Evolutionary conservation across 2,797 vertebrate species (phyloP).

Genomic region (Amblyraja radiata): DNA sequence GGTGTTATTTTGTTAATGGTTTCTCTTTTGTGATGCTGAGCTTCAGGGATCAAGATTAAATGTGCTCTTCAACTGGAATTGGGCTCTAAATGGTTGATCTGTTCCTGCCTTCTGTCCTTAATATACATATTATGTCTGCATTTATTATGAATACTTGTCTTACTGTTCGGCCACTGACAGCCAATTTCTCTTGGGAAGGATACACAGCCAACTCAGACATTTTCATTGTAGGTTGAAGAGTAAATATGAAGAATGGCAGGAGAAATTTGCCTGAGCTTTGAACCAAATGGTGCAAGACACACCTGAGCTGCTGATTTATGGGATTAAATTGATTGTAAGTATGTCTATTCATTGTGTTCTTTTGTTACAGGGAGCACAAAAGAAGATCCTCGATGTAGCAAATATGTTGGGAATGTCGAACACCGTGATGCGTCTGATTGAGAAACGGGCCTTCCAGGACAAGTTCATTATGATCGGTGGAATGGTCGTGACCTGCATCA

Average conservation of each 20-base stretch:
- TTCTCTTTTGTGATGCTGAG: not conserved
- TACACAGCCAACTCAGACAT: not conserved
- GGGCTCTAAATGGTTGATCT: not conserved
- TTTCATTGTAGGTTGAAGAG: not conserved
- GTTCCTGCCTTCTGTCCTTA: not conserved
- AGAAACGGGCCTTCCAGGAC: constrained; percentile 88
- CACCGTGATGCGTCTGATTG: constrained; percentile 92
- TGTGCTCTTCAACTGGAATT: not conserved
- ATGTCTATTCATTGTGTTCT: constrained; percentile 22
- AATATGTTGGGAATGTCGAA: constrained; percentile 95
- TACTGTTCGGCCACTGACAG: not conserved
- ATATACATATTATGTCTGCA: not conserved
- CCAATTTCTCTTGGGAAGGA: not conserved
- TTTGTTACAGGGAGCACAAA: constrained; percentile 77
- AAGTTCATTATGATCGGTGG: constrained; percentile 95
- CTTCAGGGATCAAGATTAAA: not conserved
- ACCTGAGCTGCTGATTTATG: not conserved
- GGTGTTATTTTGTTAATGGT: not conserved
- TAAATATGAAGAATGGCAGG: not conserved
- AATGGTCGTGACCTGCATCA: constrained; percentile 83
- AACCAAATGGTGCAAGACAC: not conserved
- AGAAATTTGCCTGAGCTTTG: not conserved
- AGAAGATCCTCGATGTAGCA: constrained; percentile 94
- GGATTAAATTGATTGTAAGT: not conserved
- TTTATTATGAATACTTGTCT: not conserved